Evolutionary conservation across 2,888 invertebrate genomes (phyloP).

Genomic region (Trichogramma dendrolimi): DNA sequence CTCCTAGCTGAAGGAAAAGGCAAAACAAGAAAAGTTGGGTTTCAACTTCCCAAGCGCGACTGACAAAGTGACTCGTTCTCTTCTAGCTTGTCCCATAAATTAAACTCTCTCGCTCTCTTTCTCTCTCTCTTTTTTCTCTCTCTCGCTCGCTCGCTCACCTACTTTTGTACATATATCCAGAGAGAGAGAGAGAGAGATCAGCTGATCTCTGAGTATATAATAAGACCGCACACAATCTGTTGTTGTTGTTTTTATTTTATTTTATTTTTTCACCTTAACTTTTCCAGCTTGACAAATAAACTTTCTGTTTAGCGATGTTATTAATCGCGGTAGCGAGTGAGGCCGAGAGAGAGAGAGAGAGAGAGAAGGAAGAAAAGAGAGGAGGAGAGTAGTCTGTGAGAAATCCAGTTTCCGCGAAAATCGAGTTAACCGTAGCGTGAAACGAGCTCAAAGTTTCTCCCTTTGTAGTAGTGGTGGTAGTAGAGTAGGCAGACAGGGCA

Average conservation of each 20-base stretch:
- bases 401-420: constrained; percentile 23
- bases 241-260: too few relatives aligned
- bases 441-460: constrained; percentile 26
- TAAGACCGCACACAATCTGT: too few relatives aligned
- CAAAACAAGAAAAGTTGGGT: constrained; percentile 16
- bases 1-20: not conserved
- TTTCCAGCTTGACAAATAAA: constrained; percentile 7
- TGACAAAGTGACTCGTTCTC: constrained; percentile 7
- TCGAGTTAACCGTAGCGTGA: constrained; percentile 28
- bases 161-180: not conserved
- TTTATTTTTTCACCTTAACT: too few relatives aligned
- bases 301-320: constrained; percentile 7
- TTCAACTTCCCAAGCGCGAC: constrained; percentile 1
- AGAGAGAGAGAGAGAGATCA: not conserved
- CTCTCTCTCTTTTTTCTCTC: not conserved
- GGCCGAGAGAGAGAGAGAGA: not conserved
- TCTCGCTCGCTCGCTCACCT: not conserved
- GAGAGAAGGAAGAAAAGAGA: constrained; percentile 6
- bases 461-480: not conserved
- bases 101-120: constrained; percentile 7
- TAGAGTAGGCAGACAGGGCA: too few relatives aligned
- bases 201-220: not conserved
- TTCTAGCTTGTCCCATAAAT: constrained; percentile 10
- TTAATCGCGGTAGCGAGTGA: constrained; percentile 13
- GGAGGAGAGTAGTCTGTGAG: not conserved